Evolutionary conservation across 1,140 invertebrate genomes (phyloP), one percentile per base, ranked within the genome.

Genomic region (Caenorhabditis briggsae): DNA sequence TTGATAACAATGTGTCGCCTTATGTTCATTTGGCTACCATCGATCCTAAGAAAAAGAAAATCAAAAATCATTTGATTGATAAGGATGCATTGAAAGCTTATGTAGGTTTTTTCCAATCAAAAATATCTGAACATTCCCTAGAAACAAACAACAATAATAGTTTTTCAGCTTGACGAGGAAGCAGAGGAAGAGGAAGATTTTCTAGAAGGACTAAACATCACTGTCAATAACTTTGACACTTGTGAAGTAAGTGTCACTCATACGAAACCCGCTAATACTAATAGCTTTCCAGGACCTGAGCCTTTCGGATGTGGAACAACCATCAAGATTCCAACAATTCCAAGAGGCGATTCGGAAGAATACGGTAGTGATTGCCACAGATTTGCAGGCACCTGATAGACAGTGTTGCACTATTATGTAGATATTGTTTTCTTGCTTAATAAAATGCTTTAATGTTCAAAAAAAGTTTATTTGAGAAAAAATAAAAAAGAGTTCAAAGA

Each of bases 131-230:
- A 33, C 5, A 48, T 14, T 65, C 11, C 11, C 1, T 58, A 20
- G 56, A 16, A 58, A 58, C 14, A n/a, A 20, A 58, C 2, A 58
- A 2, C 3, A 33, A 25, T 25, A 70, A 25, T 46, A 2, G 8
- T 11, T 43, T 50, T 78, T 53, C 70, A 78, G 70, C 41, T 78
- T 11, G 70, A 78, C 12, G 70, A 78, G 53, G 70, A 82, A 20
- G 74, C 33, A 16, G 33, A 46, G 43, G 74, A 70, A 56, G 85
- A 86, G 33, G 70, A 86, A 65, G 85, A 86, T 56, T 86, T 58
- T 20, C 23, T 86, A 5, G 85, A 86, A 64, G 85, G 85, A 61
- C 58, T 86, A 12, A 86, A 82, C 20, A 86, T 86, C n/a, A 86
- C 70, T 5, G 70, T 86, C 56, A 86, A 86, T 64, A 70, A 70